Evolutionary conservation across 2,113 vertebrate species (phyloP).

Genomic region (Ochotona curzoniae): DNA sequence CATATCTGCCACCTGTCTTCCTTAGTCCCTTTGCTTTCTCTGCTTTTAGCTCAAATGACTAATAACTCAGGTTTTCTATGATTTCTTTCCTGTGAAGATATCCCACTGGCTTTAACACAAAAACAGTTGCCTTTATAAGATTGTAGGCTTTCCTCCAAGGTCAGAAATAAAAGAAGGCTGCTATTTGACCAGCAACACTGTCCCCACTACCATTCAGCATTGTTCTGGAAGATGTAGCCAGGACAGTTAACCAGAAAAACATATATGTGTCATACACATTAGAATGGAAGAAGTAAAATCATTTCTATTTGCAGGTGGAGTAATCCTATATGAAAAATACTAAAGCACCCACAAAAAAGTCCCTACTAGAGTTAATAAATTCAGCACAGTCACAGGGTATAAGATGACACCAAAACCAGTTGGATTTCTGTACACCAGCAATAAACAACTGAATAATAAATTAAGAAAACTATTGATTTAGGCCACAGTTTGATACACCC

Average conservation of each 20-base stretch:
- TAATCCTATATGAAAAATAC: background rate
- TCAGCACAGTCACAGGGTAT: background rate
- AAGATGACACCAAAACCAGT: background rate
- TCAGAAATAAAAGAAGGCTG: background rate
- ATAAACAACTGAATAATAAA: slow-evolving; percentile 38
- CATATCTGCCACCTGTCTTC: background rate
- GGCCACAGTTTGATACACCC: too few relatives aligned
- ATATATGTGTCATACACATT: slow-evolving; percentile 10
- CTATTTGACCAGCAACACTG: background rate
- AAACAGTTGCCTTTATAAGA: slow-evolving; percentile 41
- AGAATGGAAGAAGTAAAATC: background rate
- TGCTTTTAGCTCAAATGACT: slow-evolving; percentile 10
- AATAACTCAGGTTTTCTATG: background rate
- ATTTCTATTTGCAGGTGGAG: background rate
- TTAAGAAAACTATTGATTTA: background rate
- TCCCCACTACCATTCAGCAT: background rate
- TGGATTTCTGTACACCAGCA: slow-evolving; percentile 8
- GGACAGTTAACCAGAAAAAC: slow-evolving; percentile 6
- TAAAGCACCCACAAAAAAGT: background rate
- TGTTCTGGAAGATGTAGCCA: background rate
- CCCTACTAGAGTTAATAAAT: background rate
- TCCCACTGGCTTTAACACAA: slow-evolving; percentile 17
- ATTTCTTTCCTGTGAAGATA: slow-evolving; percentile 41
- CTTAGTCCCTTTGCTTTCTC: background rate
- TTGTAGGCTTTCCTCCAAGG: background rate